phyloP scores from a whole-genome alignment of 2,888 invertebrate species.

The Sericinus montela region DNA sequence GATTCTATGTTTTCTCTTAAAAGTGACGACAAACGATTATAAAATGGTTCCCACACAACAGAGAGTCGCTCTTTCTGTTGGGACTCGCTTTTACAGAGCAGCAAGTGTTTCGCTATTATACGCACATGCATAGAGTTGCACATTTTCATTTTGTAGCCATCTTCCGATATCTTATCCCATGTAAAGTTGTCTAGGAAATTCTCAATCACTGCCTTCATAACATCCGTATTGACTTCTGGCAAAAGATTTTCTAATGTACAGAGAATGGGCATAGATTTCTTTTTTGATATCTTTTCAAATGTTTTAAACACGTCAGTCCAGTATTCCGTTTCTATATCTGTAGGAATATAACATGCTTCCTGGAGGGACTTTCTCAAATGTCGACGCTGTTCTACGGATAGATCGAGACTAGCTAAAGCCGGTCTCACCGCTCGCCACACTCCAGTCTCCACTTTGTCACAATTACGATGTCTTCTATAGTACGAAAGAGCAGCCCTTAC shows the following conservation, averaged over 20 bases:
- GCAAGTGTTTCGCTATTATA: constrained; percentile 42
- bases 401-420: constrained; percentile 31
- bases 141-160: not conserved
- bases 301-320: constrained; percentile 34
- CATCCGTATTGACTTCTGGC: constrained; percentile 28
- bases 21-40: constrained; percentile 32
- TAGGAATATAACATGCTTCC: constrained; percentile 32
- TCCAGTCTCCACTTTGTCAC: constrained; percentile 26
- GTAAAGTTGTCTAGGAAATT: constrained; percentile 28
- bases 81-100: constrained; percentile 35
- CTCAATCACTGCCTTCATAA: constrained; percentile 28
- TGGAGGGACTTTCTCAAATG: constrained; percentile 3
- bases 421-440: constrained; percentile 46
- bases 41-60: constrained; percentile 34
- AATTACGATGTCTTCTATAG: constrained; percentile 11
- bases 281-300: constrained; percentile 24
- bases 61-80: constrained; percentile 31
- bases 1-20: constrained; percentile 15
- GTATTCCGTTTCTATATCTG: constrained; percentile 38
- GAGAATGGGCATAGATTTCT: constrained; percentile 28
- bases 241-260: constrained; percentile 33
- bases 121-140: constrained; percentile 29
- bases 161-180: constrained; percentile 18
- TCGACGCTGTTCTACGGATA: constrained; percentile 21
- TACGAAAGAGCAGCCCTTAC: constrained; percentile 36